phyloP scores from a whole-genome alignment of 2,113 vertebrate genomes.

The Cyanoramphus novaezelandiae region DNA sequence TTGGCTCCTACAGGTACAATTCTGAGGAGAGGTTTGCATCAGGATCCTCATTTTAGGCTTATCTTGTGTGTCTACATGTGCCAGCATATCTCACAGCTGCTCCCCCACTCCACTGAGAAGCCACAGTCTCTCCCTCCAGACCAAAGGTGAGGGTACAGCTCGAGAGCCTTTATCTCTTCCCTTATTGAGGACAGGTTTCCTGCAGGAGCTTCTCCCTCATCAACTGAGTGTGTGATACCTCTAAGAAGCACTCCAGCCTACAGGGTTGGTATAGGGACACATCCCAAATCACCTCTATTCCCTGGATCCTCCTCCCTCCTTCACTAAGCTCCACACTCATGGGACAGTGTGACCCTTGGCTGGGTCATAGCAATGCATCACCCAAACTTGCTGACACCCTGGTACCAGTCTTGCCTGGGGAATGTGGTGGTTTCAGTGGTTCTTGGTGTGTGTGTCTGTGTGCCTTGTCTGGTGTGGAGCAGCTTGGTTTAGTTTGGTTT shows the following conservation, averaged over 20 bases:
- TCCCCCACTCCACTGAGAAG: background rate
- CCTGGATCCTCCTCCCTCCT: background rate
- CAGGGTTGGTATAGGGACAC: background rate
- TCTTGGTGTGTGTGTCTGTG: no score
- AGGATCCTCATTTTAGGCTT: background rate
- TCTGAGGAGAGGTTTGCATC: background rate
- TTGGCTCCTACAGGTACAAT: background rate
- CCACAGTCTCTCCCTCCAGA: background rate
- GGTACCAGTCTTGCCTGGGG: background rate
- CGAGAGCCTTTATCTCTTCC: background rate
- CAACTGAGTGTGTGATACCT: fast-evolving
- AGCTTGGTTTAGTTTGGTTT: background rate
- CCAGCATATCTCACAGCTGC: background rate
- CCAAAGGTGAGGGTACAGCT: background rate
- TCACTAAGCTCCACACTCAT: background rate
- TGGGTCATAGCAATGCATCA: no score
- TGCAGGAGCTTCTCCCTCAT: background rate
- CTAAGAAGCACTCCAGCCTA: background rate
- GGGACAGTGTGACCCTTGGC: background rate
- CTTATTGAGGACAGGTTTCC: background rate
- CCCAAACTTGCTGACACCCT: background rate
- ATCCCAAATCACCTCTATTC: background rate
- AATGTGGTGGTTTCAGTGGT: background rate
- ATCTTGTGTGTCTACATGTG: background rate
- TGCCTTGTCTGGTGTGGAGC: background rate